Base-by-base conservation (phyloP, 92 coral and sea anemone species). In the Virgularia gustaviana region DNA sequence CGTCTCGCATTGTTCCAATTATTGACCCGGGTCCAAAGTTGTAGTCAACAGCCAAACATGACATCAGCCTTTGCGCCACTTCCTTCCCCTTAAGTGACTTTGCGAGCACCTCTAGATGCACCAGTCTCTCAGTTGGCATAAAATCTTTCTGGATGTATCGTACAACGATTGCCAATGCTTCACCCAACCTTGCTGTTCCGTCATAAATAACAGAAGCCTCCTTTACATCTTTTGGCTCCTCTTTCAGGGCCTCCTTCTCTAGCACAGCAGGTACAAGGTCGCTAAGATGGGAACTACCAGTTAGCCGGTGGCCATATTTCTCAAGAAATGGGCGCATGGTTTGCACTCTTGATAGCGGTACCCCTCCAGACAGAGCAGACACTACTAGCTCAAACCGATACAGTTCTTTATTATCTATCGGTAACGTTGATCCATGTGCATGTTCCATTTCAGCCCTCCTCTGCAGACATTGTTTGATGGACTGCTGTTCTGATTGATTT, bases 1-100 rank as follows among this genome's bases (percentile, higher is more conserved):
- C 88, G 71, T 78, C 81, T 45, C 81, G 65, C 78, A 84, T 84
- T 24, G 81, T 81, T 57, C 84, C 84, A 6, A 85, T 73, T 49
- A 85, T 35, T 9, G 83, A 79, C 60, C 66, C 72, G 11, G 73
- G 61, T 51, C 77, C 37, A 35, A 80, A 70, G 13, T 55, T 64
- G 54, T 63, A 63, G 28, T 70, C 72, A 43, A 66, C 74, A 12
- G 54, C 51, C 56, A 64, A 57, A 30, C 56, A 32, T 32, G 63
- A 54, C 54, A 34, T 77, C 3, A 47, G 18, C 4, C 15, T 15
- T 7, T 39, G 45, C 45, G 15, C 45, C 45, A 39, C 9, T 15
- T 39, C 45, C 15, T 8, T 15, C 8, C 45, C 9, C 15, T 39
- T 39, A 39, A 8, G 45, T 36, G 45, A 39, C 45, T 39, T 39